These are phyloP conservation scores for Chorisops tibialis DNA, from an alignment of 2,888 invertebrate genomes.

Conservation along the genomic window DNA sequence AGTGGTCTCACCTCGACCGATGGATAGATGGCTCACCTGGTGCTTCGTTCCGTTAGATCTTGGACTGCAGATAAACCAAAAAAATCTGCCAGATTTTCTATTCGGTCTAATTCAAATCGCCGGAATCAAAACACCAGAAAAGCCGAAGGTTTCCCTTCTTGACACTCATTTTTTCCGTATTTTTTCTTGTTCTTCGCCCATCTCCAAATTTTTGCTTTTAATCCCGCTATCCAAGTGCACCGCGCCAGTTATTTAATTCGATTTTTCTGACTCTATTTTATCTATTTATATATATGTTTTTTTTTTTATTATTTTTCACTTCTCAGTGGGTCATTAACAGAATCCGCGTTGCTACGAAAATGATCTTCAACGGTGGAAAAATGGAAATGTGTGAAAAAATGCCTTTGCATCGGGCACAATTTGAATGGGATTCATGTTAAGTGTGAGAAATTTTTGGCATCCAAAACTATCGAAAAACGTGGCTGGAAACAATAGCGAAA, in stretches of 20 bases:
- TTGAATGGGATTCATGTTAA: slow-evolving; percentile 30
- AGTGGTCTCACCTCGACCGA: not conserved
- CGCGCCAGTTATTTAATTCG: slow-evolving; percentile 24
- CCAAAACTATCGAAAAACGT: slow-evolving; percentile 21
- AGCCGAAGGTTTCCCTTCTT: slow-evolving; percentile 12
- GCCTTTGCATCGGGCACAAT: slow-evolving; percentile 20
- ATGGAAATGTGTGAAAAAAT: slow-evolving; percentile 28
- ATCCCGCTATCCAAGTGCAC: slow-evolving; percentile 18
- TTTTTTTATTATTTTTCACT: slow-evolving; percentile 23
- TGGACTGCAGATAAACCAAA: slow-evolving; percentile 22
- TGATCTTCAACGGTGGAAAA: slow-evolving; percentile 25
- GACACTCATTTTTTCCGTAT: not conserved
- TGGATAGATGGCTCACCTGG: not conserved
- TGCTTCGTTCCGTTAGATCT: slow-evolving; percentile 20
- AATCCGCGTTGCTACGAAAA: slow-evolving; percentile 3
- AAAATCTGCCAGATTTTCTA: slow-evolving; percentile 1
- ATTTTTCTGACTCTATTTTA: too few species aligned
- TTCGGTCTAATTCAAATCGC: slow-evolving; percentile 1
- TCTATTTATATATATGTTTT: too few species aligned
- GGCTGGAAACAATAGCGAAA: slow-evolving; percentile 15
- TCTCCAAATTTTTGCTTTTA: not conserved
- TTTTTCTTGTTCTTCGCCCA: not conserved
- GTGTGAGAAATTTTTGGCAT: slow-evolving; percentile 29
- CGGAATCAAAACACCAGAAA: slow-evolving; percentile 3
- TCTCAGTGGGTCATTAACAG: slow-evolving; percentile 34